A percentile compares a stretch with the other conserved stretches of the same genome.
These are phyloP conservation scores for Globicephala melas DNA, from an alignment of 2,113 vertebrate species.

Conservation along the genomic window DNA sequence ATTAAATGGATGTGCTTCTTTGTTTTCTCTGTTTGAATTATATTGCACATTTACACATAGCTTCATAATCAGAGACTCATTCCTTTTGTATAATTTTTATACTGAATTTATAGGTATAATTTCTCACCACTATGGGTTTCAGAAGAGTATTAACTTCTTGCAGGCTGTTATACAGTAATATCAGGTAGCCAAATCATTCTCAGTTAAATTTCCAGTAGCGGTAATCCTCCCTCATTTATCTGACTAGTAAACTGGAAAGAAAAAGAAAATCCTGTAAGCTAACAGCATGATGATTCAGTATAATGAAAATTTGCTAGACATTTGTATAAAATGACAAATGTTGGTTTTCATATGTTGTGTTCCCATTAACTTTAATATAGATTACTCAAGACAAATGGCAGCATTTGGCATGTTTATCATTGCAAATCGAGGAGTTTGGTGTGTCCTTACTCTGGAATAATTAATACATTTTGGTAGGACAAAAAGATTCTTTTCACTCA, in stretches of 20 bases:
- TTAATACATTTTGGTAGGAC: background rate
- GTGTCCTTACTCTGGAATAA: background rate
- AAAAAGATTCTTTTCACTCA: background rate
- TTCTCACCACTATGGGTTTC: constrained; percentile 13
- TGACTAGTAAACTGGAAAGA: constrained; percentile 58
- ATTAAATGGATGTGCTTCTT: background rate
- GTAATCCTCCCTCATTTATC: constrained; percentile 60
- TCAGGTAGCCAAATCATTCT: constrained; percentile 43
- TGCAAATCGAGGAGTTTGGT: background rate
- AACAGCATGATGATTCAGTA: constrained; percentile 57
- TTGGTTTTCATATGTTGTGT: constrained; percentile 48
- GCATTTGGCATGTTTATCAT: constrained; percentile 48
- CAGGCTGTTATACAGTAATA: constrained; percentile 33
- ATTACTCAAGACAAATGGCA: constrained; percentile 53
- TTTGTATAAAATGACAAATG: constrained; percentile 62
- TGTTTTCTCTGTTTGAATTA: background rate
- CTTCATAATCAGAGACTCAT: background rate
- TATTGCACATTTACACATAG: background rate
- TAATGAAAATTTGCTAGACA: constrained; percentile 62
- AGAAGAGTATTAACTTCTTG: constrained; percentile 45
- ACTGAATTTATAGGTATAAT: constrained; percentile 36
- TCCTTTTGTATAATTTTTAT: constrained; percentile 5
- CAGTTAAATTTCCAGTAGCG: constrained; percentile 53
- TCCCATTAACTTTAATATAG: constrained; percentile 67
- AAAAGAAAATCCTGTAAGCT: constrained; percentile 50